Conservation (phyloP, 2,113 vertebrate species). For the Campylomormyrus numenius region DNA sequence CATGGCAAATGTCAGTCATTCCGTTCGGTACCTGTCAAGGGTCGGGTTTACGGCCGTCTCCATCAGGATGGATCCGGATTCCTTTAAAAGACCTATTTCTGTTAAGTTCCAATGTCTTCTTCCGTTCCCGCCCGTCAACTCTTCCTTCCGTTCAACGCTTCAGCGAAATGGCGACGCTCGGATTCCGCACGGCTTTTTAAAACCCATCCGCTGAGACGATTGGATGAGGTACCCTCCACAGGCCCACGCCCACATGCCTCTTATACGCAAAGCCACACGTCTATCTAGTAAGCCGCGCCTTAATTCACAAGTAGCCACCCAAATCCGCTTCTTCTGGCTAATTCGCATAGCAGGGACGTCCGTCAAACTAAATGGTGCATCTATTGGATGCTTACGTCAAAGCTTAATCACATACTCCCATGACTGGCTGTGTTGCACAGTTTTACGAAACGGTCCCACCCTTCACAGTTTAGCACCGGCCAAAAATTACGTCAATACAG, state of each 20-base stretch:
- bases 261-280: conserved; percentile 32
- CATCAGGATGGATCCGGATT: conserved; percentile 71
- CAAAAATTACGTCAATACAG: conserved; percentile 53
- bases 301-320: neutral
- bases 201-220: conserved; percentile 38
- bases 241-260: conserved; percentile 36
- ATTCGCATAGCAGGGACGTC: conserved; percentile 36
- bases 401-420: neutral
- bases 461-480: conserved; percentile 23
- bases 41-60: conserved; percentile 63
- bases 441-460: conserved; percentile 14
- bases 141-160: conserved; percentile 36
- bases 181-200: conserved; percentile 58
- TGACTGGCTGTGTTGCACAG: conserved; percentile 26
- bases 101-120: conserved; percentile 47
- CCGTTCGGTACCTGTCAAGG: conserved; percentile 67
- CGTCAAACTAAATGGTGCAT: conserved; percentile 23
- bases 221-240: conserved; percentile 31
- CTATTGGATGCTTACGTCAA: conserved; percentile 28
- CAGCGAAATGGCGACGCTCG: conserved; percentile 64
- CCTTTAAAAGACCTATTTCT: conserved; percentile 46
- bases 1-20: conserved; percentile 47
- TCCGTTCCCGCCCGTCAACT: conserved; percentile 35
- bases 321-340: conserved; percentile 20
- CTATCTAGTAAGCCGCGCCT: conserved; percentile 44